Conservation (phyloP, 1,140 invertebrate genomes). For the Calycopis cecrops region DNA sequence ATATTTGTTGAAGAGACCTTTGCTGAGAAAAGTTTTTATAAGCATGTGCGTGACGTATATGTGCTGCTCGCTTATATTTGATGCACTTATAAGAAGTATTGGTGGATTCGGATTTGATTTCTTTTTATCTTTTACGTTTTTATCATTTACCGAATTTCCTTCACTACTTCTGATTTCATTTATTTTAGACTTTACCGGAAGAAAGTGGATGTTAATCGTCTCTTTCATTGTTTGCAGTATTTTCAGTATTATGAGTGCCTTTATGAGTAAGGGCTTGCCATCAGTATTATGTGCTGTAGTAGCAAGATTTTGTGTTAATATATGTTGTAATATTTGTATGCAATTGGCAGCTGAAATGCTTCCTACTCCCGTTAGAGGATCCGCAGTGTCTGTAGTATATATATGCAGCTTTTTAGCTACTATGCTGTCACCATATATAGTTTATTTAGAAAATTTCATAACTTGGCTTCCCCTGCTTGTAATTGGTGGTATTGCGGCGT, state of each 20-base stretch:
- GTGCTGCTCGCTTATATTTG: conserved; percentile 46
- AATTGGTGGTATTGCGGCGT: conserved; percentile 81
- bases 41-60: conserved; percentile 46
- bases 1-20: conserved; percentile 41
- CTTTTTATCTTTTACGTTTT: conserved; percentile 52
- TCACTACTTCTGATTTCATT: conserved; percentile 48
- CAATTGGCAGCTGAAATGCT: conserved; percentile 59
- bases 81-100: conserved; percentile 47
- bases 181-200: conserved; percentile 48
- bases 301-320: conserved; percentile 52
- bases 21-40: conserved; percentile 44
- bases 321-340: conserved; percentile 38
- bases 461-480: conserved; percentile 81
- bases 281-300: conserved; percentile 51
- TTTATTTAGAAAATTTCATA: conserved; percentile 41
- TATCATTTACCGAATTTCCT: conserved; percentile 57
- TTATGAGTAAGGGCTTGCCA: conserved; percentile 37
- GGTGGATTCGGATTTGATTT: conserved; percentile 51
- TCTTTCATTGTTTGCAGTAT: conserved; percentile 34
- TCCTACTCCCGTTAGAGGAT: conserved; percentile 80
- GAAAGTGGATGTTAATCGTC: conserved; percentile 42
- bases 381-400: conserved; percentile 78
- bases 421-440: conserved; percentile 51
- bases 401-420: conserved; percentile 72
- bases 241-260: conserved; percentile 42